Percentiles rank a stretch among this genome's conserved stretches.
These are phyloP conservation scores for Schizothorax lantsangensis DNA, from an alignment of 2,797 vertebrate species.

Conservation along the genomic window DNA sequence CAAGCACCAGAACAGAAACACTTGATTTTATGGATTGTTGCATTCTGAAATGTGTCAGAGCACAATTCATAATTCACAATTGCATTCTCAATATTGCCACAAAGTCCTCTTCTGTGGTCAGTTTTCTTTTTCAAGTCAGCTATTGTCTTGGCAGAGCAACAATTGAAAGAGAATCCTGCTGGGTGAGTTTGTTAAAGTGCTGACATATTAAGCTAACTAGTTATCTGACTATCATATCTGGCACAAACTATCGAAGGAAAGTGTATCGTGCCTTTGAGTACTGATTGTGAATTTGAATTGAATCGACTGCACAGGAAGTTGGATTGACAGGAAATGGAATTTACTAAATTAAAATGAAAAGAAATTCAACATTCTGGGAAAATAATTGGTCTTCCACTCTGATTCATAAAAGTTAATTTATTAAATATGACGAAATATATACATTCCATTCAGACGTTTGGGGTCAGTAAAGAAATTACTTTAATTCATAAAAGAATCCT, in stretches of 20 bases:
- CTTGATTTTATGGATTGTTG: not conserved
- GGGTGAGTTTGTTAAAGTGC: not conserved
- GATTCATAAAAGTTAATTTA: not conserved
- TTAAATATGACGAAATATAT: not conserved
- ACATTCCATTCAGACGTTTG: not conserved
- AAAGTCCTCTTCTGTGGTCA: not conserved
- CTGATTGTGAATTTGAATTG: not conserved
- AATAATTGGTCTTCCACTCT: not conserved
- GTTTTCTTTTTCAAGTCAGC: not conserved
- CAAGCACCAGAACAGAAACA: not conserved
- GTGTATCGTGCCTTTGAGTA: not conserved
- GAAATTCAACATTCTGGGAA: not conserved
- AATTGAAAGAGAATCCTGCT: not conserved
- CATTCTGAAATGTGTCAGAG: not conserved
- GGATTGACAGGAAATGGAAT: not conserved
- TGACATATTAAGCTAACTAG: not conserved
- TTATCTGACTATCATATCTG: not conserved
- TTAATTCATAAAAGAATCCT: not conserved
- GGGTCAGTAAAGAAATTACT: not conserved
- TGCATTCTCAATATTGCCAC: not conserved
- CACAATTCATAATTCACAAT: not conserved
- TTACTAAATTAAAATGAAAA: not conserved
- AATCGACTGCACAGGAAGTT: not conserved
- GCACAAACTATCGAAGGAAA: not conserved
- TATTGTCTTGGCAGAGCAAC: not conserved